Evolutionary conservation across 2,113 vertebrate genomes (phyloP).

Genomic region (Corythaixoides concolor): DNA sequence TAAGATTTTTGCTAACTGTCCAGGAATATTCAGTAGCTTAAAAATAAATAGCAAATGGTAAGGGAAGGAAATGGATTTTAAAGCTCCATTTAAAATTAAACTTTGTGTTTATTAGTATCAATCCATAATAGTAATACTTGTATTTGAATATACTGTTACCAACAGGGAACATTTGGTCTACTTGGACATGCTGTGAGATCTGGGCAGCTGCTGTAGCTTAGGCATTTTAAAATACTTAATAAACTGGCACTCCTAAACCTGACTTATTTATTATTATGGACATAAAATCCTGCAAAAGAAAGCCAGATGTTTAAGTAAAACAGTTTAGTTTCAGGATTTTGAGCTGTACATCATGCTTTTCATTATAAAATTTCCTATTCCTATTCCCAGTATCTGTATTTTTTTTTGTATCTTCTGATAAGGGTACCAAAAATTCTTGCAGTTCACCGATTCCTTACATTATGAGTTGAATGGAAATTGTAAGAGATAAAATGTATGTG

Average conservation of each 20-base stretch:
- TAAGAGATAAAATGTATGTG: not conserved
- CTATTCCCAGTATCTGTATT: not conserved
- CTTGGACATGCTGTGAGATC: conserved; percentile 13
- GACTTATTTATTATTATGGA: conserved; percentile 28
- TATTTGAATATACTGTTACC: conserved; percentile 39
- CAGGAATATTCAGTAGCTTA: conserved; percentile 66
- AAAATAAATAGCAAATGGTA: conserved; percentile 66
- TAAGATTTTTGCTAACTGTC: conserved; percentile 61
- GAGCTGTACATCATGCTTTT: not conserved
- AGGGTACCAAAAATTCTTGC: not conserved
- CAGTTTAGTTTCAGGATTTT: not conserved
- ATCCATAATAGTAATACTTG: conserved; percentile 27
- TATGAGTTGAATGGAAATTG: not conserved
- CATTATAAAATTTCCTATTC: conserved; percentile 1
- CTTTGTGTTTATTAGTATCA: conserved; percentile 61
- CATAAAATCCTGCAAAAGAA: conserved; percentile 14
- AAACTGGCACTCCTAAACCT: conserved; percentile 28
- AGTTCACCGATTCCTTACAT: not conserved
- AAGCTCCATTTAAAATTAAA: conserved; percentile 68
- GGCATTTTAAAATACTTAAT: conserved; percentile 30
- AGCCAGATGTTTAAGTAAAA: conserved; percentile 37
- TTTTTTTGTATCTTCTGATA: not conserved
- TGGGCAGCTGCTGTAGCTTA: conserved; percentile 9
- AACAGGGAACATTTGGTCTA: not conserved
- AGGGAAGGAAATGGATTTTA: conserved; percentile 67